Evolutionary conservation across 2,113 vertebrate genomes (phyloP).

Genomic region (Caretta caretta): DNA sequence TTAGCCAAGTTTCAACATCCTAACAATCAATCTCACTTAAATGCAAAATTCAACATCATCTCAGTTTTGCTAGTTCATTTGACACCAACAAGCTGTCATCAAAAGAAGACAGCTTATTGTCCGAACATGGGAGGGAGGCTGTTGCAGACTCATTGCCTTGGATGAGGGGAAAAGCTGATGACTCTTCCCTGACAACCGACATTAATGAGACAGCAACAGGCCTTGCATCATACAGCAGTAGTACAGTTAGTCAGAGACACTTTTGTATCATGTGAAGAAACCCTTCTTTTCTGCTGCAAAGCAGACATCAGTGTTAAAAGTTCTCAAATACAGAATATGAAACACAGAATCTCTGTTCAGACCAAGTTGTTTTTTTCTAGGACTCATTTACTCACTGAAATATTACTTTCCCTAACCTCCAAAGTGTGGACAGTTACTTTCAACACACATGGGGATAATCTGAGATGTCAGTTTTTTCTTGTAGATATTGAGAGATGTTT

Average conservation of each 20-base stretch:
- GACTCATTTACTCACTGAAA: background rate
- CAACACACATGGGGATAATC: background rate
- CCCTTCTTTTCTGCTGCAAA: background rate
- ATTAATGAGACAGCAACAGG: background rate
- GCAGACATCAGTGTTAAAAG: background rate
- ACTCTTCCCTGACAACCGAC: conserved; percentile 28
- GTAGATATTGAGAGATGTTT: background rate
- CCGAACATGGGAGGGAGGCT: background rate
- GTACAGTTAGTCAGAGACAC: conserved; percentile 1
- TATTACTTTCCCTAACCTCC: background rate
- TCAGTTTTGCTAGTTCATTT: background rate
- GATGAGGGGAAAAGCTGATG: background rate
- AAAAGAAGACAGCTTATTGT: background rate
- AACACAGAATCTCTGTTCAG: background rate
- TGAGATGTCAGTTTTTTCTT: background rate
- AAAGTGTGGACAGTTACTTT: background rate
- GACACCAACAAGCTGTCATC: background rate
- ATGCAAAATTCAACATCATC: conserved; percentile 22
- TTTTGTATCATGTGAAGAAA: background rate
- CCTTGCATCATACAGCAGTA: background rate
- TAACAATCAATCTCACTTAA: conserved; percentile 20
- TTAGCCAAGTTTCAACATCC: conserved; percentile 27
- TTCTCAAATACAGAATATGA: background rate
- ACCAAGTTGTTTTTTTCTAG: background rate
- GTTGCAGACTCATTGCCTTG: background rate